A percentile compares a stretch with the other conserved stretches of the same genome.
Evolutionary conservation across 2,888 invertebrate species (phyloP).

Genomic region (Torymus auratus): DNA sequence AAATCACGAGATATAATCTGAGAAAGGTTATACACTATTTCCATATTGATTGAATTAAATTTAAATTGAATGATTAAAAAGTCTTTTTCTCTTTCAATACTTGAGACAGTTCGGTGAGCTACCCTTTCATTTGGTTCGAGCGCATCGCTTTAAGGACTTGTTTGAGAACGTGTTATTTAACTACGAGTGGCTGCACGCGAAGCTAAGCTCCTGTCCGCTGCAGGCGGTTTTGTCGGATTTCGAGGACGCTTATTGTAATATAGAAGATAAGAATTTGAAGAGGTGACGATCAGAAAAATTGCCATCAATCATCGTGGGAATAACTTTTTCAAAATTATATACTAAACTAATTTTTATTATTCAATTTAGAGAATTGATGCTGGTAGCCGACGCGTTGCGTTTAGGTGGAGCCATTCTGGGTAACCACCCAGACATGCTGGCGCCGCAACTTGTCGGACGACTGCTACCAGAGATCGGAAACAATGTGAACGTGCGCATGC

Average conservation of each 20-base stretch:
- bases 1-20: slow-evolving; percentile 92
- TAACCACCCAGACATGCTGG: slow-evolving; percentile 95
- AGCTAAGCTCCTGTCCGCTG: slow-evolving; percentile 95
- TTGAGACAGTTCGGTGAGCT: slow-evolving; percentile 90
- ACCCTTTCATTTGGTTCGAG: slow-evolving; percentile 95
- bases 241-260: slow-evolving; percentile 92
- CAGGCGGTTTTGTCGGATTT: slow-evolving; percentile 97
- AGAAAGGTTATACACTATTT: slow-evolving; percentile 82
- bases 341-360: neutral
- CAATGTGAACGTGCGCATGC: slow-evolving; percentile 89
- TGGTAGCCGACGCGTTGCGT: slow-evolving; percentile 95
- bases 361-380: slow-evolving; percentile 86
- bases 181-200: slow-evolving; percentile 98
- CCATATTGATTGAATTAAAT: neutral
- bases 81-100: slow-evolving; percentile 7
- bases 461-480: slow-evolving; percentile 93
- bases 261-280: slow-evolving; percentile 88
- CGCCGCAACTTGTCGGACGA: slow-evolving; percentile 94
- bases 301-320: neutral
- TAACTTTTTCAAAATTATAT: neutral
- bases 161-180: slow-evolving; percentile 96
- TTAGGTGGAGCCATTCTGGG: slow-evolving; percentile 96
- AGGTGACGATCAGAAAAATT: slow-evolving; percentile 78
- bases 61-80: neutral
- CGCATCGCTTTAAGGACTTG: slow-evolving; percentile 92